These are phyloP conservation scores for Talpa occidentalis DNA, from an alignment of 2,113 vertebrate genomes.

Conservation along the genomic window DNA sequence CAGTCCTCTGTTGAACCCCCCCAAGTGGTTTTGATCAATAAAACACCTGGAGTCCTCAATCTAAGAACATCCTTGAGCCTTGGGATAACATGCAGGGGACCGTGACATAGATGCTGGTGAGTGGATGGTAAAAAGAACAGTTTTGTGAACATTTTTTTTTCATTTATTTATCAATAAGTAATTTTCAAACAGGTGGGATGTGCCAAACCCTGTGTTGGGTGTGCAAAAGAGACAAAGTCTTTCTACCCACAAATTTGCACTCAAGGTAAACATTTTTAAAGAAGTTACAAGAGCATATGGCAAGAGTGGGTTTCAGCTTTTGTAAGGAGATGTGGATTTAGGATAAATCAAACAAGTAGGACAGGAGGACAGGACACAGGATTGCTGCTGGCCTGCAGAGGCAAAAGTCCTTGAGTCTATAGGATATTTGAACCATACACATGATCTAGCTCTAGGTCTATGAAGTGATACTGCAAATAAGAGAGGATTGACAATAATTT, in stretches of 20 bases:
- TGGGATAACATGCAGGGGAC: background rate
- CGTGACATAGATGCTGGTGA: background rate
- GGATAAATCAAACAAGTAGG: too few relatives aligned
- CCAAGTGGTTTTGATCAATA: background rate
- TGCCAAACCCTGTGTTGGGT: background rate
- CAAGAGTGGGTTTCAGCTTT: background rate
- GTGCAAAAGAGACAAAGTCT: background rate
- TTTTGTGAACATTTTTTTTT: too few relatives aligned
- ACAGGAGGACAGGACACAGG: background rate
- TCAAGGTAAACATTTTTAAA: background rate
- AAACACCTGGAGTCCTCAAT: background rate
- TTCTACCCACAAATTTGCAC: background rate
- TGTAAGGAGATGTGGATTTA: background rate
- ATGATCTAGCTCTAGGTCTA: background rate
- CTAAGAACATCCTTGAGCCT: background rate
- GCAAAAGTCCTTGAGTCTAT: fast-evolving
- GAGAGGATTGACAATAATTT: fast-evolving
- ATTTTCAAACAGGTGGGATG: background rate
- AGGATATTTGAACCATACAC: background rate
- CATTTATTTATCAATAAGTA: constrained; percentile 15
- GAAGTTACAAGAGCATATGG: background rate
- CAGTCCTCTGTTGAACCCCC: background rate
- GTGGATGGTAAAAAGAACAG: constrained; percentile 4
- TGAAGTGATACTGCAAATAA: fast-evolving
- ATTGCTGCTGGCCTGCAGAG: background rate